phyloP scores from a whole-genome alignment of 2,888 invertebrate species.

The Leptura quadrifasciata region DNA sequence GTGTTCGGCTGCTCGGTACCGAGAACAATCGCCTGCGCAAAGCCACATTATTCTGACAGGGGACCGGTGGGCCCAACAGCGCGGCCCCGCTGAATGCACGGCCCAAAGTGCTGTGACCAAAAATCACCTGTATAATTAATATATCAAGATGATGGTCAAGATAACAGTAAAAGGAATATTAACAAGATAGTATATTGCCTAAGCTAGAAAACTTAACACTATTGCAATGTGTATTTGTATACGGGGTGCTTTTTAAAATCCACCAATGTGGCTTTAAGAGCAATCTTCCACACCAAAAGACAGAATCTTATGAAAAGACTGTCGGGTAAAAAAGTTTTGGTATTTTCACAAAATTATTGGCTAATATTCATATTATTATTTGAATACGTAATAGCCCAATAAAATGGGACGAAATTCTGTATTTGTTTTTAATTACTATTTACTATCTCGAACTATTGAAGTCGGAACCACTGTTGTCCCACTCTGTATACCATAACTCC shows the following conservation, averaged over 20 bases:
- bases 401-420: no score
- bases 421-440: no score
- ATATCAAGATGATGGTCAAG: slow-evolving; percentile 50
- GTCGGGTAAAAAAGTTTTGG: no score
- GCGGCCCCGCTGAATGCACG: slow-evolving; percentile 50
- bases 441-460: no score
- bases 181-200: not conserved
- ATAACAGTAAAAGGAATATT: not conserved
- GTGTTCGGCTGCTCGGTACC: slow-evolving; percentile 48
- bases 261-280: not conserved
- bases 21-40: slow-evolving; percentile 71
- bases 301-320: no score
- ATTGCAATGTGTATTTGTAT: not conserved
- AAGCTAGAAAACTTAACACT: not conserved
- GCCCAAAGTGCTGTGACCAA: slow-evolving; percentile 67
- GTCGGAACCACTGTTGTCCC: no score
- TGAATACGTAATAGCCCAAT: no score
- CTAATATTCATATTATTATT: no score
- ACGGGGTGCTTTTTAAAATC: not conserved
- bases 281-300: no score
- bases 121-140: slow-evolving; percentile 68
- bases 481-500: no score
- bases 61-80: slow-evolving; percentile 78
- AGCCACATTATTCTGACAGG: slow-evolving; percentile 74
- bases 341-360: no score